Evolutionary conservation across 1,140 invertebrate species (phyloP).

Genomic region (Drosophila orena): DNA sequence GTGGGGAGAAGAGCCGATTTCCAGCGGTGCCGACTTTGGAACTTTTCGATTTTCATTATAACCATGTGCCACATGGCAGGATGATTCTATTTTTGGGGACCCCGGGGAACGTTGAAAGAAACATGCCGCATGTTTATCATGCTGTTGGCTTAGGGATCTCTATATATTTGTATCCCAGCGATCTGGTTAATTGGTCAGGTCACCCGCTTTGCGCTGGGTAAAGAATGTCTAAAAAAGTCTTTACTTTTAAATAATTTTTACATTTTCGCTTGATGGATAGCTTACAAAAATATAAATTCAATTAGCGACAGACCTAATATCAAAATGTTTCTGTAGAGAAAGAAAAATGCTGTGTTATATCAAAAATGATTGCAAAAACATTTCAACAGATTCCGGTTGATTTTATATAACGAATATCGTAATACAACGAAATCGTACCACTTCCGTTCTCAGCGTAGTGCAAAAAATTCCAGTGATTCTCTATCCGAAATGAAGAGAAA

Average conservation of each 20-base stretch:
- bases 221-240: not conserved
- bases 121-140: constrained; percentile 34
- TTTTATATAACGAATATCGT: too few relatives aligned
- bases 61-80: constrained; percentile 25
- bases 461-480: not conserved
- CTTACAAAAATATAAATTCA: too few relatives aligned
- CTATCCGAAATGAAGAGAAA: constrained; percentile 6
- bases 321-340: too few relatives aligned
- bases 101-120: constrained; percentile 34
- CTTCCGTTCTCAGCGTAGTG: constrained; percentile 24
- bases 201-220: constrained; percentile 2
- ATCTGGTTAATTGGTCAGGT: constrained; percentile 21
- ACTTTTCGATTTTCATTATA: constrained; percentile 26
- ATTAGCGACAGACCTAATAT: not conserved
- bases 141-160: constrained; percentile 2
- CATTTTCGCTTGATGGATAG: not conserved
- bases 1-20: constrained; percentile 11
- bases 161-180: constrained; percentile 9
- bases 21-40: constrained; percentile 27
- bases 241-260: not conserved
- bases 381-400: too few relatives aligned
- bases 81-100: constrained; percentile 32
- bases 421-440: not conserved
- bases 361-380: too few relatives aligned
- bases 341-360: too few relatives aligned